These are phyloP conservation scores for Cerastis rubricosa DNA, from an alignment of 2,888 invertebrate genomes.

Conservation along the genomic window DNA sequence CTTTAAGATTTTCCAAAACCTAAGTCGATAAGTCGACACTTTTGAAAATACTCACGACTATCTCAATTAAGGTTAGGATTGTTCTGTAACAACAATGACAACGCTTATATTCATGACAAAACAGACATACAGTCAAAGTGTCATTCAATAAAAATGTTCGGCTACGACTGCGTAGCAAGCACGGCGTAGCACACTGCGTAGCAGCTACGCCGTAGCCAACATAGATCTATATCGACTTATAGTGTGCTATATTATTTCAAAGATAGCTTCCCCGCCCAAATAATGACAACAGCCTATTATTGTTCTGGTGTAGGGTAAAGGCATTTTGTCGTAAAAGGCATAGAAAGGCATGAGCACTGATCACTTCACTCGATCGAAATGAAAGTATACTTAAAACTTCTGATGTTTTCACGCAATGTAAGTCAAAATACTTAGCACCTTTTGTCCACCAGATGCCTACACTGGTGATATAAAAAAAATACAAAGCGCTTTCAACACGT, in stretches of 20 bases:
- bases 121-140: background rate
- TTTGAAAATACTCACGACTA: background rate
- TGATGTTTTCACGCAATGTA: background rate
- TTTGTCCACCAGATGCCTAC: too few relatives aligned
- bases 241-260: background rate
- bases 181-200: background rate
- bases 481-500: background rate
- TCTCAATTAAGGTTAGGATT: background rate
- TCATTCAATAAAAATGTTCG: background rate
- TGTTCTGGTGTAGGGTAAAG: background rate
- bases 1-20: background rate
- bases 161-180: constrained; percentile 2
- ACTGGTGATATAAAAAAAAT: background rate
- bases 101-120: background rate
- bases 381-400: background rate
- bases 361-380: background rate
- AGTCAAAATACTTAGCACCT: background rate
- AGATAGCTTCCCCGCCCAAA: background rate
- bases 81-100: background rate
- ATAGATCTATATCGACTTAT: background rate
- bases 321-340: too few relatives aligned
- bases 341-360: background rate
- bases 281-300: background rate
- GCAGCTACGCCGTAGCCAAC: constrained; percentile 24
- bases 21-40: background rate